Base-by-base conservation (phyloP, 1,140 invertebrate genomes). In the Magallana angulata region DNA sequence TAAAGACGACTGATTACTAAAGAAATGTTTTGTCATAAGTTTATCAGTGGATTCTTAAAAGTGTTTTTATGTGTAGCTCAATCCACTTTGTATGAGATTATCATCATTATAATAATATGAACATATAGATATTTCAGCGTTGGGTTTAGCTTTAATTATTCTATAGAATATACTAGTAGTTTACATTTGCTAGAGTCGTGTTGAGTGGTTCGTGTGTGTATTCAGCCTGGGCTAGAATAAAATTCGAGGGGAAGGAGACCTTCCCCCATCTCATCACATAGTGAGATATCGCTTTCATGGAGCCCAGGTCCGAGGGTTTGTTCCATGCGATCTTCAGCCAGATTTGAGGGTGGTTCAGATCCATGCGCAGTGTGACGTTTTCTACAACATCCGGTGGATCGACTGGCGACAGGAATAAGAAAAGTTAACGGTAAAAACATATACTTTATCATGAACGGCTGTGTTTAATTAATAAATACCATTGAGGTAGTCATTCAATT, bases 201-300 rank as follows among this genome's bases (percentile, higher is more conserved):
- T 68, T 8, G 6, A 58, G 36, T 11, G 81, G 81, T 11, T 84
- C 57, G 14, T 84, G 24, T 12, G 18, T 62, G 58, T 24, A 84
- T 12, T 84, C 12, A 4, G 58, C n/a, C 16, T 84, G 82, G 3
- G 30, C 57, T 16, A 84, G 57, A 4, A 62, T 11, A 36, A 58
- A 57, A 1, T 3, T 48, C 36, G 36, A 3, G 9, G 24, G n/a
- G 8, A 36, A 9, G 2, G 16, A 9, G 57, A 89, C 82, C 12
- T 76, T 76, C 7, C 88, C 88, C 88, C 88, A 89, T 48, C 85
- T 59, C 48, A 89, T 89, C 1, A 60, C n/a, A 48, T 89, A 89
- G 68, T 84, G 82, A 9, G 76, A 81, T 64, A 89, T 64, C 14
- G 60, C 48, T 36, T 82, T 82, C 7, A 58, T 71, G 60, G 76